A percentile compares a stretch with the other conserved stretches of the same genome.
Evolutionary conservation across 2,113 vertebrate genomes (phyloP).

Genomic region (Chionomys nivalis): DNA sequence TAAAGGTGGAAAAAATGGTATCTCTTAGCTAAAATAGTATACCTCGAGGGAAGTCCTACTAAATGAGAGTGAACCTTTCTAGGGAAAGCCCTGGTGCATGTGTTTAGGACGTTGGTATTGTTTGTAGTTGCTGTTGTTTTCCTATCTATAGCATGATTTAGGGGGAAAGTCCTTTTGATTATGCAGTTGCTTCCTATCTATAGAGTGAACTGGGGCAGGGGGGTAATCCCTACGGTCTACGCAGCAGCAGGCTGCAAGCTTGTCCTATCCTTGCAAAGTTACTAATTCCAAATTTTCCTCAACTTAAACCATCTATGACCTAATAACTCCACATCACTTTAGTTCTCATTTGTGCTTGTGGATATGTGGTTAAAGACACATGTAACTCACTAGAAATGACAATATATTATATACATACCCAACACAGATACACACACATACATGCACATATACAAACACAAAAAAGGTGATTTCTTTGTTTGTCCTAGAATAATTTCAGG

Average conservation of each 20-base stretch:
- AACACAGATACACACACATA: no score
- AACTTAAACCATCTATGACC: neutral
- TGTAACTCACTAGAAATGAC: neutral
- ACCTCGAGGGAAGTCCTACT: neutral
- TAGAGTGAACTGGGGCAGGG: neutral
- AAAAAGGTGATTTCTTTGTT: neutral
- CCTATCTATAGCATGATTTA: neutral
- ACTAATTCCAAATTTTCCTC: neutral
- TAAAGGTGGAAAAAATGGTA: neutral
- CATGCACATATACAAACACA: neutral
- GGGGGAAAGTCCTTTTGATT: neutral
- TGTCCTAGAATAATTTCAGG: neutral
- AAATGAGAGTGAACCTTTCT: neutral
- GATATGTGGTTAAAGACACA: neutral
- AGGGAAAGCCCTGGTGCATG: neutral
- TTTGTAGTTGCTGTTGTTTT: neutral
- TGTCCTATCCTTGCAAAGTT: neutral
- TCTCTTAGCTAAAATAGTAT: neutral
- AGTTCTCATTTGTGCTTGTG: neutral
- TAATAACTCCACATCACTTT: neutral
- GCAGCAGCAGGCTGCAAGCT: neutral
- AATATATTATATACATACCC: neutral
- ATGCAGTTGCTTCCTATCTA: neutral
- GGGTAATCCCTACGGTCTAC: neutral
- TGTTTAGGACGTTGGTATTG: accelerated